These are phyloP conservation scores for Diorhabda carinulata DNA, from an alignment of 1,140 invertebrate genomes.

Conservation along the genomic window DNA sequence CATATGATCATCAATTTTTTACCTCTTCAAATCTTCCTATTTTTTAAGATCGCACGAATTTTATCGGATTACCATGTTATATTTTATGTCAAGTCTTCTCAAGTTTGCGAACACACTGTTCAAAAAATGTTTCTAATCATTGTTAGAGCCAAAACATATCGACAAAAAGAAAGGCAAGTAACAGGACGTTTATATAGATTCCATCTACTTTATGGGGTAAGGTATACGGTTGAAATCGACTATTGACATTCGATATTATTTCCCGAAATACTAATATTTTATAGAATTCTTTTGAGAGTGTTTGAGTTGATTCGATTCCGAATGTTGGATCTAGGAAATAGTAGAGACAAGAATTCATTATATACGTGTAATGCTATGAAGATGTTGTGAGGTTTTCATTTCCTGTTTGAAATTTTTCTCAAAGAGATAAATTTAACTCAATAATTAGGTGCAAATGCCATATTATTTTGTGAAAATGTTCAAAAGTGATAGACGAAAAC, in stretches of 20 bases:
- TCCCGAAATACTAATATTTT: conserved; percentile 2
- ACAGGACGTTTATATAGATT: not conserved
- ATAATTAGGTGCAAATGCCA: too few relatives aligned
- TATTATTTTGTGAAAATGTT: too few relatives aligned
- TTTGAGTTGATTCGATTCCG: conserved; percentile 2
- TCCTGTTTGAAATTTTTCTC: not conserved
- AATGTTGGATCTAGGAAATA: not conserved
- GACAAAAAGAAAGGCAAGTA: not conserved
- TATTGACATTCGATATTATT: not conserved
- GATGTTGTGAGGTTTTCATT: not conserved
- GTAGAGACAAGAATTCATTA: not conserved
- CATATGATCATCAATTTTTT: not conserved
- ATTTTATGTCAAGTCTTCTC: not conserved
- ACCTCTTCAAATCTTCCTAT: not conserved
- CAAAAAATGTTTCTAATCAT: not conserved
- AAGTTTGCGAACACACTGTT: not conserved
- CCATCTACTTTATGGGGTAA: conserved; percentile 2
- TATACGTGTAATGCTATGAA: not conserved
- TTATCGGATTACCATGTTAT: not conserved
- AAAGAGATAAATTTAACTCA: too few relatives aligned
- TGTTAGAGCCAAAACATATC: not conserved
- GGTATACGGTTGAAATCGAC: not conserved
- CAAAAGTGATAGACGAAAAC: too few relatives aligned
- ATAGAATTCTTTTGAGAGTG: conserved; percentile 2
- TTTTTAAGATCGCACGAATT: not conserved